Conservation (phyloP, 2,113 vertebrate genomes). For the Daphoenositta chrysoptera region DNA sequence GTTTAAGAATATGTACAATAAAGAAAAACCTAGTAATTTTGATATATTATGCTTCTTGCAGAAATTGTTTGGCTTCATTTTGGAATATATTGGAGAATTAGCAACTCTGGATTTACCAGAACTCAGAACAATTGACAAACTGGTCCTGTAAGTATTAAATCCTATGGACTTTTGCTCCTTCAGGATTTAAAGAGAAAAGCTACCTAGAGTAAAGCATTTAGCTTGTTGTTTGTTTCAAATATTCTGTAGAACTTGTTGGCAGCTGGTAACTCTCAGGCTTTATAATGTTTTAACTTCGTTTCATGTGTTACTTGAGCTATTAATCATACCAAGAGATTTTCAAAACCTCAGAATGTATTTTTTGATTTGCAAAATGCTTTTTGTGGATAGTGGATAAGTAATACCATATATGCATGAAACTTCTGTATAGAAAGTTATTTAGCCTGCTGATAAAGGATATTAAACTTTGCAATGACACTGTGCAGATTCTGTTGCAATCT, state of each 20-base stretch:
- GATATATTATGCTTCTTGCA: slow-evolving; percentile 45
- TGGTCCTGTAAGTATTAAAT: slow-evolving; percentile 82
- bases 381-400: neutral
- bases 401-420: neutral
- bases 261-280: neutral
- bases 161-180: neutral
- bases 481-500: neutral
- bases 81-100: slow-evolving; percentile 88
- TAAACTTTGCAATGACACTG: neutral
- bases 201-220: neutral
- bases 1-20: neutral
- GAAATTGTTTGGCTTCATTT: slow-evolving; percentile 88
- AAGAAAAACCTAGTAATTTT: neutral
- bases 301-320: neutral
- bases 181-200: neutral
- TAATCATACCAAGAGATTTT: neutral
- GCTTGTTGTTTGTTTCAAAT: neutral
- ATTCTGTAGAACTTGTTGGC: neutral
- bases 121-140: slow-evolving; percentile 77
- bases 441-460: neutral
- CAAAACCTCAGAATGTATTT: neutral
- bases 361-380: neutral
- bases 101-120: slow-evolving; percentile 77
- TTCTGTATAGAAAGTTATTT: neutral
- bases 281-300: neutral